Percentiles rank a stretch among this genome's conserved stretches.
Evolutionary conservation across 2,113 vertebrate genomes (phyloP).

Genomic region (Morone chrysops): DNA sequence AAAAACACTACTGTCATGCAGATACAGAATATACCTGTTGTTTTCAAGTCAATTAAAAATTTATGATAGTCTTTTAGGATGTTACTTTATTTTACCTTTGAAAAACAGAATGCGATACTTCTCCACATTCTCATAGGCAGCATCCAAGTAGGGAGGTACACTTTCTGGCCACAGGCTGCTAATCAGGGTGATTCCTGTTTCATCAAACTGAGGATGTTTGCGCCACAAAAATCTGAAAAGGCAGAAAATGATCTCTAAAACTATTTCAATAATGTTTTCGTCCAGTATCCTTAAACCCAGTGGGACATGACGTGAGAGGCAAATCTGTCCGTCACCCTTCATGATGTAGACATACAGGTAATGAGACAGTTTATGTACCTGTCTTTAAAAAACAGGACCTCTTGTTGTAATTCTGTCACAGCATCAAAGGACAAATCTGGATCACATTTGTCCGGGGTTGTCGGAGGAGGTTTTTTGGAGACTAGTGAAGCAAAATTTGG

Average conservation of each 20-base stretch:
- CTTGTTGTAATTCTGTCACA: slow-evolving; percentile 71
- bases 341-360: not conserved
- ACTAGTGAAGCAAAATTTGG: slow-evolving; percentile 37
- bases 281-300: not conserved
- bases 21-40: not conserved
- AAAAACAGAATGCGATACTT: slow-evolving; percentile 64
- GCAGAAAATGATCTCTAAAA: slow-evolving; percentile 1
- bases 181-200: slow-evolving; percentile 69
- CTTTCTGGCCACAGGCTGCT: slow-evolving; percentile 68
- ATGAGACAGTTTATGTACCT: slow-evolving; percentile 72
- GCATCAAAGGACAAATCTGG: slow-evolving; percentile 77
- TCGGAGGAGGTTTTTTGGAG: slow-evolving; percentile 68
- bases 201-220: slow-evolving; percentile 68
- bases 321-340: not conserved
- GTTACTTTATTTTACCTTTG: slow-evolving; percentile 62
- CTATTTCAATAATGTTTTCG: not conserved
- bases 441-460: slow-evolving; percentile 77
- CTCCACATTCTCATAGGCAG: slow-evolving; percentile 70
- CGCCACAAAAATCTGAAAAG: slow-evolving; percentile 79
- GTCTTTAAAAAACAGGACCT: slow-evolving; percentile 81
- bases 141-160: slow-evolving; percentile 65
- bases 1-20: not conserved
- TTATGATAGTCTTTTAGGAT: not conserved
- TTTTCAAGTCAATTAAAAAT: not conserved
- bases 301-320: not conserved